Evolutionary conservation across 2,888 invertebrate species (phyloP).

Genomic region (Oscheius myriophilus): DNA sequence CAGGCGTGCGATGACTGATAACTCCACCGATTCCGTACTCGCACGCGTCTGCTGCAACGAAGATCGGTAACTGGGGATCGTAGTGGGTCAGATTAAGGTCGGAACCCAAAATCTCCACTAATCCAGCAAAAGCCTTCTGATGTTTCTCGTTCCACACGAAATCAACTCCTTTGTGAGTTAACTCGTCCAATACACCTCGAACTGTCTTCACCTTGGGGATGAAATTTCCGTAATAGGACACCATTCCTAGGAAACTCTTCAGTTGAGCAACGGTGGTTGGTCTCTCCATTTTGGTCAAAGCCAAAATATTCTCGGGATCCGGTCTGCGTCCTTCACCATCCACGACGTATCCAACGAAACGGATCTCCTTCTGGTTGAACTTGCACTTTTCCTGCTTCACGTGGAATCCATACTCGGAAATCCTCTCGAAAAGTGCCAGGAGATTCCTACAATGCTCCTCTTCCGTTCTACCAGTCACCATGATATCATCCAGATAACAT

Average conservation of each 20-base stretch:
- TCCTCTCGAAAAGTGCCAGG: slow-evolving; percentile 27
- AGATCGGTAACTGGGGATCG: slow-evolving; percentile 32
- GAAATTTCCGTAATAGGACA: slow-evolving; percentile 39
- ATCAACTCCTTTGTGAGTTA: slow-evolving; percentile 30
- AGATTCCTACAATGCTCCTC: slow-evolving; percentile 33
- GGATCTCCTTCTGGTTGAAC: slow-evolving; percentile 27
- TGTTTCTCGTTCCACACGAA: slow-evolving; percentile 7
- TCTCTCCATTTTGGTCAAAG: slow-evolving; percentile 21
- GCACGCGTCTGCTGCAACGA: slow-evolving; percentile 49
- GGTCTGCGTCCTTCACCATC: slow-evolving; percentile 24
- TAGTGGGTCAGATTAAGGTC: slow-evolving; percentile 37
- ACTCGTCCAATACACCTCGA: slow-evolving; percentile 48
- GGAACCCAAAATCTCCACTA: background rate
- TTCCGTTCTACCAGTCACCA: slow-evolving; percentile 29
- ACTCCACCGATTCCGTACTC: slow-evolving; percentile 55
- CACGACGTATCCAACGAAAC: slow-evolving; percentile 34
- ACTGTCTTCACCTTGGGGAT: slow-evolving; percentile 19
- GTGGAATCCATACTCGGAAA: slow-evolving; percentile 21
- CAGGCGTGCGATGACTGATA: slow-evolving; percentile 51
- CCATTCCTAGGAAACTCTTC: slow-evolving; percentile 38
- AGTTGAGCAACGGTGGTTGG: slow-evolving; percentile 33
- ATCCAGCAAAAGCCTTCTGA: background rate
- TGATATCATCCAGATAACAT: slow-evolving; percentile 42
- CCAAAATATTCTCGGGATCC: slow-evolving; percentile 29
- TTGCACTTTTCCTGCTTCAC: background rate